These are phyloP conservation scores for Euleptes europaea DNA, from an alignment of 2,113 vertebrate genomes.

Conservation along the genomic window DNA sequence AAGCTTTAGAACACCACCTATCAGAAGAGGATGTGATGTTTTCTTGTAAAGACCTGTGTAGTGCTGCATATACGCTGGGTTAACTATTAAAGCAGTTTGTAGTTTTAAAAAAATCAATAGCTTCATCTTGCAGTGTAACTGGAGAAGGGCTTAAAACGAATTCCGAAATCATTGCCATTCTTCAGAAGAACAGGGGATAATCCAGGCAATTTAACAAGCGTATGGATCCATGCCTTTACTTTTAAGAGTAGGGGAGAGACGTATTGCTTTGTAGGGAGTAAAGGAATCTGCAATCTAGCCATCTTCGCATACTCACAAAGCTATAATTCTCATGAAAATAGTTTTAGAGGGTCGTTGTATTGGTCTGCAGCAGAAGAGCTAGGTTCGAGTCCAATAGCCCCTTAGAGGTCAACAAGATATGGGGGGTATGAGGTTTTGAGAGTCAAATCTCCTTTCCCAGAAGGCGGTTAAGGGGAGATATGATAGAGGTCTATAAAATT, in stretches of 20 bases:
- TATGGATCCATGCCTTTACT: neutral
- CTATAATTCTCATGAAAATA: neutral
- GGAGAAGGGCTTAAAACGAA: neutral
- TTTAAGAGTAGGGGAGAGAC: neutral
- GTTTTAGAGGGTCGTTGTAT: too few relatives aligned
- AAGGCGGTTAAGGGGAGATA: too few relatives aligned
- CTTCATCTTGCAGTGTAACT: neutral
- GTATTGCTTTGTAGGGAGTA: neutral
- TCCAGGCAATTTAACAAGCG: neutral
- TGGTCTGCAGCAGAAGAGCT: too few relatives aligned
- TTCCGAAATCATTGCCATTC: neutral
- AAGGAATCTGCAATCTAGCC: neutral
- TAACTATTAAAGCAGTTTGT: neutral
- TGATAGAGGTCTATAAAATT: too few relatives aligned
- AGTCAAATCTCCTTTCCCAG: neutral
- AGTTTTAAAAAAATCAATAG: slow-evolving; percentile 6
- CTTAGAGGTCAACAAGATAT: too few relatives aligned
- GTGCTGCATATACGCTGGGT: neutral
- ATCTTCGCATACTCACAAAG: too few relatives aligned
- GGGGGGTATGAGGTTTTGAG: too few relatives aligned
- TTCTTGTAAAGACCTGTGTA: neutral
- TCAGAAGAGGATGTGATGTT: neutral
- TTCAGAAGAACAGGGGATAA: neutral
- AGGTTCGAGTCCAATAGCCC: too few relatives aligned
- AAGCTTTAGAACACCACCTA: neutral